These are phyloP conservation scores for Arrhamphus sclerolepis DNA, from an alignment of 2,797 vertebrate species.

Conservation along the genomic window DNA sequence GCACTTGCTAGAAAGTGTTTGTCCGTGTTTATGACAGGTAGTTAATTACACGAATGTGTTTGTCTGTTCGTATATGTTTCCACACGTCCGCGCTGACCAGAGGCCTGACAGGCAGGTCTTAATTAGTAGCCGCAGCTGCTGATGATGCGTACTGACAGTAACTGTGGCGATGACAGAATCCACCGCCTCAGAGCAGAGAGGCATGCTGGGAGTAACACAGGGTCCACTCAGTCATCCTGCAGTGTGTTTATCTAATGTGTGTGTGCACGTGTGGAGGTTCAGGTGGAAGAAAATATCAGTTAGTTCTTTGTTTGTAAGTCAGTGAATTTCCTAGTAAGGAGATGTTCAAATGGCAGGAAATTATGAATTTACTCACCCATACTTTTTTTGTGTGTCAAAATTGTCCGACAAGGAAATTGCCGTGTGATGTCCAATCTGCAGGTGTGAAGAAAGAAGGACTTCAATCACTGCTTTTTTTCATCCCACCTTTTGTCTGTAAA, in stretches of 20 bases:
- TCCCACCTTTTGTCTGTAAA: constrained; percentile 25
- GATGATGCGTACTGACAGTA: constrained; percentile 68
- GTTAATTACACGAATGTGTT: constrained; percentile 59
- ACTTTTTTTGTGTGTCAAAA: constrained; percentile 29
- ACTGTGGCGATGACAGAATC: constrained; percentile 69
- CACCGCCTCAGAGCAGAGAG: constrained; percentile 61
- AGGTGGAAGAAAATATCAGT: constrained; percentile 48
- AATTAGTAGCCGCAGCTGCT: constrained; percentile 71
- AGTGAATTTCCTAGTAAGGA: constrained; percentile 42
- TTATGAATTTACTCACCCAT: constrained; percentile 1
- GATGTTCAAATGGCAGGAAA: constrained; percentile 27
- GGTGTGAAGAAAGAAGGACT: constrained; percentile 60
- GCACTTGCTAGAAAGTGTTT: neutral
- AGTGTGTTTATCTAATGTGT: constrained; percentile 33
- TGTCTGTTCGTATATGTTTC: constrained; percentile 40
- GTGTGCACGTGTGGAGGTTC: constrained; percentile 29
- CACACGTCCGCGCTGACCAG: constrained; percentile 49
- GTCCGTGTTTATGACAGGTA: constrained; percentile 52
- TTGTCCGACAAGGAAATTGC: constrained; percentile 54
- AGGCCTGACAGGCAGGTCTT: constrained; percentile 69
- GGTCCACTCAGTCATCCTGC: constrained; percentile 51
- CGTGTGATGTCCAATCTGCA: constrained; percentile 54
- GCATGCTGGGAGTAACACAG: constrained; percentile 71
- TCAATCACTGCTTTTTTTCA: constrained; percentile 54
- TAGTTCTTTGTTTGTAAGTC: constrained; percentile 52